phyloP scores from a whole-genome alignment of 2,888 invertebrate species.

The Apotomis turbidana region DNA sequence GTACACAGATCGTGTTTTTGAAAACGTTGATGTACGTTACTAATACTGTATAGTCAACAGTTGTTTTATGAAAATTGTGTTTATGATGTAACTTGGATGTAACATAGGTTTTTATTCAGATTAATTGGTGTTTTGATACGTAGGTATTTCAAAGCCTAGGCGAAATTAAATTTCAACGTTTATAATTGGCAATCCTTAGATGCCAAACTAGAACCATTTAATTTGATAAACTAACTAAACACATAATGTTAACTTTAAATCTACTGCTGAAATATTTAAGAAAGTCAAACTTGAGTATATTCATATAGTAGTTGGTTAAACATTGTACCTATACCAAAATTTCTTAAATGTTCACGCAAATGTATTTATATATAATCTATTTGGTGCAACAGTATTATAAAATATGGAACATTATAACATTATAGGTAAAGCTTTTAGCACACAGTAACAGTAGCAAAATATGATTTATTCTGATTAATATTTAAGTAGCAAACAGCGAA shows the following conservation, averaged over 20 bases:
- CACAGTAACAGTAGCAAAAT: constrained; percentile 13
- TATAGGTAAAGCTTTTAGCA: constrained; percentile 25
- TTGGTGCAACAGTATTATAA: constrained; percentile 61
- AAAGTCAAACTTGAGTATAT: not conserved
- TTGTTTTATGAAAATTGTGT: too few relatives aligned
- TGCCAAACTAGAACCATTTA: not conserved
- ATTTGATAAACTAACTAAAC: constrained; percentile 6
- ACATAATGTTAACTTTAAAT: not conserved
- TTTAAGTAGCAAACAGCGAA: too few relatives aligned
- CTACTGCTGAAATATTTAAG: not conserved
- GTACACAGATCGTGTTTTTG: too few relatives aligned
- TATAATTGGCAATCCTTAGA: not conserved
- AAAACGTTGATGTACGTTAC: too few relatives aligned
- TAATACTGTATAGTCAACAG: too few relatives aligned
- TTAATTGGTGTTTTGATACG: too few relatives aligned
- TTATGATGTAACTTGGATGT: too few relatives aligned
- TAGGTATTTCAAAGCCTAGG: not conserved
- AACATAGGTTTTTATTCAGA: too few relatives aligned
- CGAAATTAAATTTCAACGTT: not conserved
- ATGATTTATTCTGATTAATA: constrained; percentile 1
- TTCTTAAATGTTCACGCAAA: constrained; percentile 1
- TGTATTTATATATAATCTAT: constrained; percentile 44
- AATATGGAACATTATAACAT: constrained; percentile 57
- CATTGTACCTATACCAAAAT: not conserved
- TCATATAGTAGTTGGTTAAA: not conserved